A percentile compares a stretch with the other conserved stretches of the same genome.
Conservation (phyloP, 2,888 invertebrate species). For the Lampropteryx suffumata region DNA sequence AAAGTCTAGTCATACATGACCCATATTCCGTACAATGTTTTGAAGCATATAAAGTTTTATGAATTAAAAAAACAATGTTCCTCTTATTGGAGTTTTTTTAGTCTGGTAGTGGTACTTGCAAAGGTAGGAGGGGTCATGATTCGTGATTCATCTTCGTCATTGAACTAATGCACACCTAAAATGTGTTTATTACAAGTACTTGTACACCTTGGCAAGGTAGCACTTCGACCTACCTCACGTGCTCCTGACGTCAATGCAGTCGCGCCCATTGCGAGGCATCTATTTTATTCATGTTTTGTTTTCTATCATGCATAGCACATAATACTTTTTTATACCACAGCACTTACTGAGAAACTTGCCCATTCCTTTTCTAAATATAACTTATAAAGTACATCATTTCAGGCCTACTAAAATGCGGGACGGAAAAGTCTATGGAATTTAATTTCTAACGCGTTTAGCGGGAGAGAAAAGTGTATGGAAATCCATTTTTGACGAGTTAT, state of each 20-base stretch:
- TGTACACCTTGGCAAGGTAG: constrained; percentile 49
- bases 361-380: too few relatives aligned
- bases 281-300: background rate
- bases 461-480: too few relatives aligned
- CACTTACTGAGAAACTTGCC: too few relatives aligned
- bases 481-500: too few relatives aligned
- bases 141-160: constrained; percentile 12
- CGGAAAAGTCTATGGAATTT: too few relatives aligned
- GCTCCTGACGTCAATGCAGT: constrained; percentile 46
- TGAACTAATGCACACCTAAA: constrained; percentile 15
- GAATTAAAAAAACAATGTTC: background rate
- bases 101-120: too few relatives aligned
- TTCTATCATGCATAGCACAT: background rate
- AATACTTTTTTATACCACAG: too few relatives aligned
- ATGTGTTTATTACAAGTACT: constrained; percentile 30
- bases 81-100: background rate
- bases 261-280: constrained; percentile 33
- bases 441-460: too few relatives aligned
- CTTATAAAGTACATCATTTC: too few relatives aligned
- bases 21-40: constrained; percentile 6
- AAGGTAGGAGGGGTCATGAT: too few relatives aligned
- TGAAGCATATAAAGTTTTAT: constrained; percentile 12
- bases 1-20: too few relatives aligned
- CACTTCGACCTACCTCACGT: constrained; percentile 61
- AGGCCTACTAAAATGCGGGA: too few relatives aligned